These are phyloP conservation scores for Drosophila recens DNA, from an alignment of 2,888 invertebrate genomes.

Conservation along the genomic window DNA sequence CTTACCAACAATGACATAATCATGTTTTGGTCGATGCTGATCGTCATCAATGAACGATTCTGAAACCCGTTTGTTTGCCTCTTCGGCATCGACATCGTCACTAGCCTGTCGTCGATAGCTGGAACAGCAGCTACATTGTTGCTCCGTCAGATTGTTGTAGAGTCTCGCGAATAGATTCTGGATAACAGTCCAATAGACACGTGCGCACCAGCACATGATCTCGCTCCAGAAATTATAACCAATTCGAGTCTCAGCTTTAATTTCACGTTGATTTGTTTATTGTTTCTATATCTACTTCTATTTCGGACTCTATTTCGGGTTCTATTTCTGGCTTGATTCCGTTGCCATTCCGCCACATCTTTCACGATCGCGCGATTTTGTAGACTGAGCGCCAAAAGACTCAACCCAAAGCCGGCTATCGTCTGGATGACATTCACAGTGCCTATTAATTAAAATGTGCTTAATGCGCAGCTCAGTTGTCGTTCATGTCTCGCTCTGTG, in stretches of 20 bases:
- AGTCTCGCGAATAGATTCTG: conserved; percentile 83
- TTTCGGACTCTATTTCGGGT: neutral
- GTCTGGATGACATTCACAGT: conserved; percentile 29
- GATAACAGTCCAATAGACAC: conserved; percentile 84
- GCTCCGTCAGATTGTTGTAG: conserved; percentile 70
- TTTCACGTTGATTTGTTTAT: conserved; percentile 2
- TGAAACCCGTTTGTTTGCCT: conserved; percentile 72
- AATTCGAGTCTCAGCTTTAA: conserved; percentile 9
- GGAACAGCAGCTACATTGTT: conserved; percentile 49
- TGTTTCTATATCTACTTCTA: neutral
- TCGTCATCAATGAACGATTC: conserved; percentile 59
- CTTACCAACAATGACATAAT: conserved; percentile 85
- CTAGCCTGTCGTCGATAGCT: conserved; percentile 52
- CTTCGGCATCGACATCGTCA: conserved; percentile 37
- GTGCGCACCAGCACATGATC: conserved; percentile 82
- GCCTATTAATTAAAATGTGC: conserved; percentile 73
- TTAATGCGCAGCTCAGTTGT: conserved; percentile 59
- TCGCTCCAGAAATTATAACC: neutral
- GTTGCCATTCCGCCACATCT: conserved; percentile 59
- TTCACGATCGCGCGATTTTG: conserved; percentile 47
- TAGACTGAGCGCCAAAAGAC: conserved; percentile 51
- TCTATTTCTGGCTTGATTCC: conserved; percentile 24
- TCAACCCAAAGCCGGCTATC: conserved; percentile 28
- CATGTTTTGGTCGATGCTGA: conserved; percentile 64
- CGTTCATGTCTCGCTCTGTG: conserved; percentile 1